A percentile compares a stretch with the other conserved stretches of the same genome.
These are phyloP conservation scores for Acleris holmiana DNA, from an alignment of 2,888 invertebrate species.

Conservation along the genomic window DNA sequence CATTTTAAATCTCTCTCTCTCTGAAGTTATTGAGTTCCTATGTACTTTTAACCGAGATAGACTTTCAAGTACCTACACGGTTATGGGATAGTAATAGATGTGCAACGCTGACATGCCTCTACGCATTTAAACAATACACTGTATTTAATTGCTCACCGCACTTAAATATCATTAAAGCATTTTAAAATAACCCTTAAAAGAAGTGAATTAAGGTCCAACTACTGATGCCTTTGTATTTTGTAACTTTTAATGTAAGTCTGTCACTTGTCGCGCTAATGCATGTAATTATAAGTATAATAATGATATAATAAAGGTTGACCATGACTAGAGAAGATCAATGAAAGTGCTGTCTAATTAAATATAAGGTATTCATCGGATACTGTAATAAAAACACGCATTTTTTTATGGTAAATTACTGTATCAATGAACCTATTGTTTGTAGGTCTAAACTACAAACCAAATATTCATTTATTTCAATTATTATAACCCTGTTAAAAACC, in stretches of 20 bases:
- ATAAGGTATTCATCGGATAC: neutral
- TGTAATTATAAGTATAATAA: constrained; percentile 27
- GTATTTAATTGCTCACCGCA: neutral
- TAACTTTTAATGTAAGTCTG: constrained; percentile 11
- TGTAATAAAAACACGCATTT: no score
- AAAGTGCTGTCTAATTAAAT: constrained; percentile 3
- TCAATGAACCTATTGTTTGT: no score
- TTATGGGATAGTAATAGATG: neutral
- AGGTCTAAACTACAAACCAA: no score
- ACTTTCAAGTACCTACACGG: neutral
- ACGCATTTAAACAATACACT: constrained; percentile 6
- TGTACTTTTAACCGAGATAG: neutral
- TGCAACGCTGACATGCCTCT: constrained; percentile 2
- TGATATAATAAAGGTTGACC: constrained; percentile 28
- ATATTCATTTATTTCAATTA: no score
- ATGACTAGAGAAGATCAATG: constrained; percentile 20
- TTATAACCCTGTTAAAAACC: no score
- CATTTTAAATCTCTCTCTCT: no score
- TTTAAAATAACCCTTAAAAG: neutral
- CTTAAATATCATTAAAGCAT: neutral
- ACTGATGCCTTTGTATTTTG: neutral
- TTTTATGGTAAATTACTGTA: no score
- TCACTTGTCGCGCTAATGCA: constrained; percentile 28
- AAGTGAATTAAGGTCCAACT: neutral
- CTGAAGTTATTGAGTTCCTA: no score